phyloP scores from a whole-genome alignment of 2,888 invertebrate genomes.

The Eristalis arbustorum region DNA sequence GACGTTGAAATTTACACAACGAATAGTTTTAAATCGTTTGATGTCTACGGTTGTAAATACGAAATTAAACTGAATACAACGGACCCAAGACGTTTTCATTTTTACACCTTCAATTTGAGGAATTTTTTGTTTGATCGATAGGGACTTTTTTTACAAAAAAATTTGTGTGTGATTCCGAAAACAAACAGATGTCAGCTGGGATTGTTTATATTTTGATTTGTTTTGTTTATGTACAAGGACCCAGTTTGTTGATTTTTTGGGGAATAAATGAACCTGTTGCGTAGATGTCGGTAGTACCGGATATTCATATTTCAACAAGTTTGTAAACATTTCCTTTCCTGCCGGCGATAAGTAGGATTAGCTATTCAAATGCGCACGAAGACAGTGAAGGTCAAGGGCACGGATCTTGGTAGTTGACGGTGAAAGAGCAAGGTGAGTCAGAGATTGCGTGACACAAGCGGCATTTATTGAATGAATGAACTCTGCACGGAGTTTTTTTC shows the following conservation, averaged over 20 bases:
- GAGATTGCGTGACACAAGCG: slow-evolving; percentile 47
- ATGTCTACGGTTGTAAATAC: slow-evolving; percentile 25
- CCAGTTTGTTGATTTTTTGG: slow-evolving; percentile 2
- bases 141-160: slow-evolving; percentile 19
- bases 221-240: not conserved
- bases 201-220: slow-evolving; percentile 34
- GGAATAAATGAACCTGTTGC: slow-evolving; percentile 34
- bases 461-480: slow-evolving; percentile 14
- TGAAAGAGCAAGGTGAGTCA: slow-evolving; percentile 9
- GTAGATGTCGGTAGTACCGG: not conserved
- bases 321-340: slow-evolving; percentile 11
- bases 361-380: not conserved
- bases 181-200: slow-evolving; percentile 42
- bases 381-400: slow-evolving; percentile 45
- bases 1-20: slow-evolving; percentile 43
- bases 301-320: slow-evolving; percentile 48
- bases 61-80: slow-evolving; percentile 45
- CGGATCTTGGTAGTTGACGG: not conserved
- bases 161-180: not conserved
- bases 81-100: slow-evolving; percentile 25
- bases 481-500: not conserved
- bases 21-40: slow-evolving; percentile 6
- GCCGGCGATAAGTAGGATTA: slow-evolving; percentile 12
- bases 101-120: slow-evolving; percentile 47
- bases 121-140: slow-evolving; percentile 68